These are phyloP conservation scores for Euura saliciscinereae DNA, from an alignment of 1,140 invertebrate genomes.

Conservation along the genomic window DNA sequence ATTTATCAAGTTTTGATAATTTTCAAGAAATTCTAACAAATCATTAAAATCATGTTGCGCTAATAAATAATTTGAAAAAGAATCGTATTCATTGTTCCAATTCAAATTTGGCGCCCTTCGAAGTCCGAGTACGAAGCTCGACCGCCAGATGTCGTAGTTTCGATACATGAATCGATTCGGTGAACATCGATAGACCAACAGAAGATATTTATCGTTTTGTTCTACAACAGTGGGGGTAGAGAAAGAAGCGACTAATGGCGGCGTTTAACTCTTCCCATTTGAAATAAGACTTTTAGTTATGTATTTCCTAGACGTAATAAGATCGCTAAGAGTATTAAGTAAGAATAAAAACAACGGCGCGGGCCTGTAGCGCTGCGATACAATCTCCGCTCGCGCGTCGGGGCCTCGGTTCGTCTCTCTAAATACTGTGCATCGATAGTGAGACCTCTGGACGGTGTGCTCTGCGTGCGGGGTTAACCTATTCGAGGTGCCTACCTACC, in stretches of 20 bases:
- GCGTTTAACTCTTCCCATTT: constrained; percentile 30
- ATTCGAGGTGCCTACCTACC: constrained; percentile 16
- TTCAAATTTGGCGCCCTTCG: too few species aligned
- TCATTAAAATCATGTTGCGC: too few species aligned
- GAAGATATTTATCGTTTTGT: too few species aligned
- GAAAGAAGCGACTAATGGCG: constrained; percentile 30
- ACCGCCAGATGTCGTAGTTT: too few species aligned
- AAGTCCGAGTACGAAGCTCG: too few species aligned
- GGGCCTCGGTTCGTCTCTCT: background rate
- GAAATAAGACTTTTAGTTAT: constrained; percentile 25
- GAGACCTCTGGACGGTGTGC: constrained; percentile 9
- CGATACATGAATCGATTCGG: too few species aligned
- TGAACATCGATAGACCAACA: too few species aligned
- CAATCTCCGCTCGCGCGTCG: background rate
- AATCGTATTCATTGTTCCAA: too few species aligned
- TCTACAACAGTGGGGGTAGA: background rate
- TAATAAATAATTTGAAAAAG: too few species aligned
- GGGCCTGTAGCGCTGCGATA: background rate
- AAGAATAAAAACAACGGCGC: background rate
- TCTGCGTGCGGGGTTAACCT: constrained; percentile 32
- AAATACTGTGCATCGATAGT: background rate
- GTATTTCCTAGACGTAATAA: background rate
- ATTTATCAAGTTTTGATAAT: too few species aligned
- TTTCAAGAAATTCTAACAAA: too few species aligned
- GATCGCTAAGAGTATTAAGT: background rate